Evolutionary conservation across 2,888 invertebrate genomes (phyloP).

Genomic region (Netelia fuscicornis): DNA sequence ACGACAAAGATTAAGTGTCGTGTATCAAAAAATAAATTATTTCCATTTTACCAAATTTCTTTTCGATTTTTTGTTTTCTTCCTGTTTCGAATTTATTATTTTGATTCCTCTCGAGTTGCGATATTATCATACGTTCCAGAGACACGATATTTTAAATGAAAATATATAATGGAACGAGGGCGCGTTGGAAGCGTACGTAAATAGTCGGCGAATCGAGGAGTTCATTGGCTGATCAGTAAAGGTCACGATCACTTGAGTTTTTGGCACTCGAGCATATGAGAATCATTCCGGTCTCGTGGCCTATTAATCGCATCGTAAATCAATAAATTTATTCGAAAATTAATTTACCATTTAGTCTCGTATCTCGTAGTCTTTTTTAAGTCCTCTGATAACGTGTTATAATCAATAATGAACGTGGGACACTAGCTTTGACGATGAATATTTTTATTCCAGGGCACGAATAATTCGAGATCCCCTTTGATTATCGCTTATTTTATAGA

Average conservation of each 20-base stretch:
- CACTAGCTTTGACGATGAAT: background rate
- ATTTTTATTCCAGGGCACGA: background rate
- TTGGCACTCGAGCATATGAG: background rate
- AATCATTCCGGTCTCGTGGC: background rate
- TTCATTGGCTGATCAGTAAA: constrained; percentile 5
- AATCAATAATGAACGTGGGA: background rate
- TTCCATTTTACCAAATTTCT: constrained; percentile 1
- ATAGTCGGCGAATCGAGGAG: background rate
- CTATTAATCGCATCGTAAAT: constrained; percentile 3
- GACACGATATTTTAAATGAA: background rate
- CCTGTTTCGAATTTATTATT: background rate
- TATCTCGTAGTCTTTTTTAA: background rate
- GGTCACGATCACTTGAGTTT: constrained; percentile 34
- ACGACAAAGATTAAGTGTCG: background rate
- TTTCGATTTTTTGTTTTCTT: constrained; percentile 3
- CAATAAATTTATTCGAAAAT: background rate
- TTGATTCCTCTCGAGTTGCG: background rate
- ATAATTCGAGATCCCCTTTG: too few species aligned
- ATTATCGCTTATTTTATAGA: too few species aligned
- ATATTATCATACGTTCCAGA: background rate
- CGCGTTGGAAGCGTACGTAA: background rate
- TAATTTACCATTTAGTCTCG: background rate
- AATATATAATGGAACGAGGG: background rate
- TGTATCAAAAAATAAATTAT: background rate
- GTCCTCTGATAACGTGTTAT: background rate